Percentiles rank a stretch among this genome's conserved stretches.
Conservation (phyloP, 1,140 invertebrate species). For the Rhyzopertha dominica region DNA sequence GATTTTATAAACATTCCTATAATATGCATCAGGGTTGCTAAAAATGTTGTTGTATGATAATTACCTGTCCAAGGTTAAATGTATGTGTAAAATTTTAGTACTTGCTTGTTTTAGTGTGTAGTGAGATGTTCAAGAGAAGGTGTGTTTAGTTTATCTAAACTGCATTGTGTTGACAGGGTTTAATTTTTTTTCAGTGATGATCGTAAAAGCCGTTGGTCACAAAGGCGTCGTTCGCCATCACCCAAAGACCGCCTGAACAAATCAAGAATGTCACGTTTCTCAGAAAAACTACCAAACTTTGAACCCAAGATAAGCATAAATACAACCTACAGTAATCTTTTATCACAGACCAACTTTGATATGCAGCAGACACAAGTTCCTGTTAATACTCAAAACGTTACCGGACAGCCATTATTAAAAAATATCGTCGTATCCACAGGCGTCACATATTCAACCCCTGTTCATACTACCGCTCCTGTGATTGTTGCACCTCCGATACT, state of each 20-base stretch:
- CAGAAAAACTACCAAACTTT: constrained; percentile 28
- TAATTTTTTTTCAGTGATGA: constrained; percentile 27
- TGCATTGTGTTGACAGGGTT: too few relatives aligned
- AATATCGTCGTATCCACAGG: constrained; percentile 24
- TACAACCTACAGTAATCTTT: constrained; percentile 30
- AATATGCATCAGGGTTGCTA: too few relatives aligned
- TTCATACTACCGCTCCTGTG: constrained; percentile 21
- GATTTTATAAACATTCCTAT: too few relatives aligned
- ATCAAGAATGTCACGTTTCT: constrained; percentile 28
- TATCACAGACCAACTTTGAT: constrained; percentile 24
- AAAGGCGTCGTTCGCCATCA: constrained; percentile 25
- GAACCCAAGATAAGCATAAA: constrained; percentile 41
- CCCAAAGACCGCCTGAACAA: constrained; percentile 25
- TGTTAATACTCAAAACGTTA: constrained; percentile 27
- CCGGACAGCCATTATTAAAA: constrained; percentile 33
- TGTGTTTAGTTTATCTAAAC: too few relatives aligned
- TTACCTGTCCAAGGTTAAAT: too few relatives aligned
- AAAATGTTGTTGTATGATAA: too few relatives aligned
- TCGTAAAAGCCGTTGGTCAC: constrained; percentile 35
- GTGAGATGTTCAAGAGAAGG: too few relatives aligned
- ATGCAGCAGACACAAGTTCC: constrained; percentile 13
- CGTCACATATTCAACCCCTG: constrained; percentile 16
- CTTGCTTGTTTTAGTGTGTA: too few relatives aligned
- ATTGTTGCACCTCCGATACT: constrained; percentile 39
- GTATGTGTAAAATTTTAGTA: too few relatives aligned